phyloP scores from a whole-genome alignment of 2,113 vertebrate genomes.

The Elanus axillaris region DNA sequence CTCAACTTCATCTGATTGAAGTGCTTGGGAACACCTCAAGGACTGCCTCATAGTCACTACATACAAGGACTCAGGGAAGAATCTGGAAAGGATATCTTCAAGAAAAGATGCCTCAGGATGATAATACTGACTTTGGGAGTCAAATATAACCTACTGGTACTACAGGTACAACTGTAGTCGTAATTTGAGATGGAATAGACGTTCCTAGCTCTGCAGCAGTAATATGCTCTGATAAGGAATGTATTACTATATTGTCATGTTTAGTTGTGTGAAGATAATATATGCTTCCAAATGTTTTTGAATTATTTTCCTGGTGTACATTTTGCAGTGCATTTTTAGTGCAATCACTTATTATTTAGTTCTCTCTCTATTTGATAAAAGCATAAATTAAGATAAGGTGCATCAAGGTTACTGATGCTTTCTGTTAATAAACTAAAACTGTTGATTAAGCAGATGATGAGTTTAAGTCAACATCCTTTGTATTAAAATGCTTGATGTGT shows the following conservation, averaged over 20 bases:
- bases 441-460: constrained; percentile 65
- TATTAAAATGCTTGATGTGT: constrained; percentile 68
- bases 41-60: not conserved
- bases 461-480: constrained; percentile 51
- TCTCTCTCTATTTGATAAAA: constrained; percentile 42
- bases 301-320: not conserved
- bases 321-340: constrained; percentile 52
- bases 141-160: not conserved
- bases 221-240: not conserved
- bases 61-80: not conserved
- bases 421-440: constrained; percentile 56
- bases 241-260: not conserved
- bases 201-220: not conserved
- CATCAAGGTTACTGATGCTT: constrained; percentile 54
- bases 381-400: constrained; percentile 59
- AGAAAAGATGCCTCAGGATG: not conserved
- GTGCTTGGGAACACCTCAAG: not conserved
- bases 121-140: not conserved
- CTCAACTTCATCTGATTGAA: not conserved
- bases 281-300: not conserved
- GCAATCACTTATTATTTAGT: not conserved
- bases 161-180: not conserved
- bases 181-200: not conserved
- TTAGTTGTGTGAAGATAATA: not conserved
- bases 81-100: not conserved